These are phyloP conservation scores for Exephanes ischioxanthus DNA, from an alignment of 2,888 invertebrate species.

Conservation along the genomic window DNA sequence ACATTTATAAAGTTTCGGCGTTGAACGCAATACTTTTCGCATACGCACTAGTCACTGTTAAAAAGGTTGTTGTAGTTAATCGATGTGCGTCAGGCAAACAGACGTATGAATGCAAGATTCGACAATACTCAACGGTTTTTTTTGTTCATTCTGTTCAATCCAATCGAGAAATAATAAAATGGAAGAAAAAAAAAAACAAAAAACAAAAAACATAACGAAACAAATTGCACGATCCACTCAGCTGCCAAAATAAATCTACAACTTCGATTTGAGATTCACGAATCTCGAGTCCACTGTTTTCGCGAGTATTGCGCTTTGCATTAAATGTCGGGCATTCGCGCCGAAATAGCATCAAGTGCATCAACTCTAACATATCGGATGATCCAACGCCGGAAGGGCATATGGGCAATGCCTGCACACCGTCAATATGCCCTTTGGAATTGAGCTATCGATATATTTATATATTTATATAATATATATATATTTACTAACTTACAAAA, in stretches of 20 bases:
- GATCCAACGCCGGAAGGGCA: not conserved
- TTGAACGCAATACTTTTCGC: conserved; percentile 16
- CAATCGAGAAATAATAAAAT: not conserved
- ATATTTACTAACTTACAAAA: conserved; percentile 43
- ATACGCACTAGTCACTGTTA: conserved; percentile 2
- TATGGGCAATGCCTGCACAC: not conserved
- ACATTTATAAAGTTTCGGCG: conserved; percentile 22
- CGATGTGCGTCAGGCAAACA: conserved; percentile 24
- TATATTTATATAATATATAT: conserved; percentile 17
- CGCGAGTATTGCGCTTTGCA: conserved; percentile 26
- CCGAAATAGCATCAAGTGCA: conserved; percentile 39
- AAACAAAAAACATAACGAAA: not conserved
- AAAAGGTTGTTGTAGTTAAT: conserved; percentile 7
- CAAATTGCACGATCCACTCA: conserved; percentile 35
- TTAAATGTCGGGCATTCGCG: not conserved
- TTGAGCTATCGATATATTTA: not conserved
- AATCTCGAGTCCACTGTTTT: conserved; percentile 13
- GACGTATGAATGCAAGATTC: conserved; percentile 42
- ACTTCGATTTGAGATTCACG: conserved; percentile 29
- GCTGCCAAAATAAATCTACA: conserved; percentile 30
- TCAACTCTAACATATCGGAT: conserved; percentile 18
- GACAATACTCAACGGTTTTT: conserved; percentile 54
- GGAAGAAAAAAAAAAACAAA: not conserved
- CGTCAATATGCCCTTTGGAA: not conserved
- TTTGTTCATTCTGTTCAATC: conserved; percentile 1